Base-by-base conservation (phyloP, 2,888 invertebrate species). In the Physocephala rufipes region DNA sequence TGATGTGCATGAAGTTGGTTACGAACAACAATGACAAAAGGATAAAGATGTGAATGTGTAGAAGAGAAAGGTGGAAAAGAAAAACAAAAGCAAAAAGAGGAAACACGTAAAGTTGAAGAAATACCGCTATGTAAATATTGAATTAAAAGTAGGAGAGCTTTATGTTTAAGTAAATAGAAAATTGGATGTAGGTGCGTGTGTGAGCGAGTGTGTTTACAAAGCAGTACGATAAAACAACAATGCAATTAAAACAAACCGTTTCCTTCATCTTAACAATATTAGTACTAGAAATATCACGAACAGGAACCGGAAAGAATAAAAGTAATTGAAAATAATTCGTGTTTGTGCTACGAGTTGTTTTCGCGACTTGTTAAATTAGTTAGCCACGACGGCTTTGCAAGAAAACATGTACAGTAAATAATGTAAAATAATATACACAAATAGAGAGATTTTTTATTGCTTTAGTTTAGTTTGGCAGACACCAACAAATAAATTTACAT, bases 401-500 rank as follows among this genome's bases (percentile, higher is more conserved):
- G 21, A 55, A 55, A n/a, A 55, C 3, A 24, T 21, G 55, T 13
- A 36, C 36, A n/a, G n/a, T n/a, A n/a, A n/a, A n/a, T n/a, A n/a
- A n/a, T n/a, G n/a, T n/a, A n/a, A n/a, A n/a, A n/a, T n/a, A n/a
- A n/a, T n/a, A n/a, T n/a, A n/a, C n/a, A n/a, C n/a, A n/a, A n/a
- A n/a, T n/a, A n/a, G n/a, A n/a, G n/a, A n/a, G n/a, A n/a, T n/a
- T n/a, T n/a, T n/a, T n/a, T n/a, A n/a, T n/a, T n/a, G n/a, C n/a
- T n/a, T n/a, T n/a, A n/a, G n/a, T n/a, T n/a, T n/a, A n/a, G n/a
- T n/a, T n/a, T n/a, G 30, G 45, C 28, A 55, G 36, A 53, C 19
- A 28, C 64, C 49, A 26, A 43, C 26, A 63, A 64, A 64, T 47
- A 24, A n/a, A 43, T 26, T 47, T n/a, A n/a, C n/a, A n/a, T n/a